Base-by-base conservation (phyloP, 2,113 vertebrate species). In the Poeciliopsis turrubarensis region DNA sequence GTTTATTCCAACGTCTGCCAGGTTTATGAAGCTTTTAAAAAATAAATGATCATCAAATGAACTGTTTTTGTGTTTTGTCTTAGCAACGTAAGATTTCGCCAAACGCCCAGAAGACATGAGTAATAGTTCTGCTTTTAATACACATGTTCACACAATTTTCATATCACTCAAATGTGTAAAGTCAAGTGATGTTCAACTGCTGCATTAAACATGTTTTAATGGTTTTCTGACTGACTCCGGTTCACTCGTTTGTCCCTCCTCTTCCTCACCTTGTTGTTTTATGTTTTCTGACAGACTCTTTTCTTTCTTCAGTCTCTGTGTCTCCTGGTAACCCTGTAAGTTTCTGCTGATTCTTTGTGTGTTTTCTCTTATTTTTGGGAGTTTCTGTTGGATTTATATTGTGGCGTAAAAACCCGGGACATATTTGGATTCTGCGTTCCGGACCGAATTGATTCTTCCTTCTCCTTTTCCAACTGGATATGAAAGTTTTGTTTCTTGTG, bases 211-310 rank as follows among this genome's bases (percentile, higher is more conserved):
- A 17, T 47, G 1, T 47, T 47, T 47, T 5, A 47, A 17, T 19
- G 44, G 15, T 19, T 47, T 47, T 19, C 44, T 47, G 44, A 17
- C 14, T 19, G 19, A 47, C 14, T 37, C 34, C 10, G 11, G 10
- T 37, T 37, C 34, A 37, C 10, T 12, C 17, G 34, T 32, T 17
- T 34, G 11, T 11, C 32, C 63, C 32, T 15, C 63, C 31, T 30
- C 34, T 31, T 19, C 17, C 30, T 63, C 15, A 26, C 1, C 19
- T 65, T 25, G 19, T 66, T 27, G 7, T 54, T 57, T 17, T 9
- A 57, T 57, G 51, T 57, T 57, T 57, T 57, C 51, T 57, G 51
- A 57, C 51, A 57, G 51, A 57, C 17, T 57, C 51, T 57, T 57
- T 57, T 57, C 51, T 57, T n/a, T 57, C 51, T 57, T n/a, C 22